These are phyloP conservation scores for Rhynchopsitta pachyrhyncha DNA, from an alignment of 2,113 vertebrate genomes.

Conservation along the genomic window DNA sequence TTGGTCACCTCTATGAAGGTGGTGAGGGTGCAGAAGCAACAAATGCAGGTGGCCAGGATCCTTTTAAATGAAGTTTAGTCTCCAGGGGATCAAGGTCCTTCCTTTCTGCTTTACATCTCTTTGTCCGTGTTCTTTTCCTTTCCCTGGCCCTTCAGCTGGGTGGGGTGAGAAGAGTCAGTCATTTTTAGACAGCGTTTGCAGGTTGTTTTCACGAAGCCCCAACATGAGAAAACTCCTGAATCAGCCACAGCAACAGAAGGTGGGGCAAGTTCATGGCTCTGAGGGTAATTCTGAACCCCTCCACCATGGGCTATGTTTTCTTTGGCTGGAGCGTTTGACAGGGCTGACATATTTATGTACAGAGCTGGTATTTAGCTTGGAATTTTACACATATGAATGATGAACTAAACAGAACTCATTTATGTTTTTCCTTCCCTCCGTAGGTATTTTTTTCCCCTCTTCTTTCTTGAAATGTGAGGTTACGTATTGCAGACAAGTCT, in stretches of 20 bases:
- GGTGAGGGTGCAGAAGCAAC: background rate
- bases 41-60: background rate
- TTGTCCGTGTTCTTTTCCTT: background rate
- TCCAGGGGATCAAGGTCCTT: background rate
- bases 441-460: slow-evolving; percentile 14
- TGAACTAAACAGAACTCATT: slow-evolving; percentile 69
- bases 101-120: background rate
- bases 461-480: slow-evolving; percentile 54
- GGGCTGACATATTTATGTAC: slow-evolving; percentile 75
- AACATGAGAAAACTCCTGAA: slow-evolving; percentile 20
- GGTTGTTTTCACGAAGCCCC: slow-evolving; percentile 9
- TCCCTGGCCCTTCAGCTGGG: background rate
- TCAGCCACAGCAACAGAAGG: slow-evolving; percentile 22
- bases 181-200: background rate
- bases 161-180: background rate
- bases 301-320: slow-evolving; percentile 52
- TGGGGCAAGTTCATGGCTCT: slow-evolving; percentile 40
- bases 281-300: slow-evolving; percentile 49
- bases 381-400: slow-evolving; percentile 76
- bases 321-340: slow-evolving; percentile 66
- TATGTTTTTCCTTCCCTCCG: slow-evolving; percentile 46
- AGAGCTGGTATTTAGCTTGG: slow-evolving; percentile 74
- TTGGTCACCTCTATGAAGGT: background rate
- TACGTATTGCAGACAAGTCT: slow-evolving; percentile 58
- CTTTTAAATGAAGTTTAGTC: background rate